These are phyloP conservation scores for Erebia aethiops DNA, from an alignment of 2,888 invertebrate genomes.

Conservation along the genomic window DNA sequence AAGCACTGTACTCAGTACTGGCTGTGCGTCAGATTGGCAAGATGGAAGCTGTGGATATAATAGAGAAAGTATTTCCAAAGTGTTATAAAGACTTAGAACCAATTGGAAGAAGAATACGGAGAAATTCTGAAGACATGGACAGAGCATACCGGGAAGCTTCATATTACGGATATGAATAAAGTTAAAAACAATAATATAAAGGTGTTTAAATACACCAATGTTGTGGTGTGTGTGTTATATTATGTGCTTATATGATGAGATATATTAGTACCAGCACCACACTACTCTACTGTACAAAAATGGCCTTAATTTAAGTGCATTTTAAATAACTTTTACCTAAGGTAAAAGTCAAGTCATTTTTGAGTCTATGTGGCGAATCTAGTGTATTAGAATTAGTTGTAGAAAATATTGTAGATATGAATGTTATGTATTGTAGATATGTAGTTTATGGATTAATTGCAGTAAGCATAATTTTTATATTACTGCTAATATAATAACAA, in stretches of 20 bases:
- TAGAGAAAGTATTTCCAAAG: slow-evolving; percentile 94
- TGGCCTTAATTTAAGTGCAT: no score
- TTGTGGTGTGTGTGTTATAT: no score
- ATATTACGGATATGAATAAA: slow-evolving; percentile 89
- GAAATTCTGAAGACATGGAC: slow-evolving; percentile 89
- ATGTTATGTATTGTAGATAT: slow-evolving; percentile 10
- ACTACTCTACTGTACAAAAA: no score
- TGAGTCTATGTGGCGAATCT: background rate
- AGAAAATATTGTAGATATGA: slow-evolving; percentile 7
- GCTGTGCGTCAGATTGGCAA: slow-evolving; percentile 89
- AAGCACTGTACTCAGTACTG: slow-evolving; percentile 92
- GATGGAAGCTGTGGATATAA: slow-evolving; percentile 88
- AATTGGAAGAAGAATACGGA: slow-evolving; percentile 89
- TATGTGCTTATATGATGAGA: no score
- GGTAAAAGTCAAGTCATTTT: background rate
- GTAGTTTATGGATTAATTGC: slow-evolving; percentile 30
- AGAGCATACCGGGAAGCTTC: slow-evolving; percentile 89
- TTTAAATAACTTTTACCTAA: background rate
- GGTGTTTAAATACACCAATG: background rate
- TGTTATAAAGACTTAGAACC: slow-evolving; percentile 97
- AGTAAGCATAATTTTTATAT: slow-evolving; percentile 6
- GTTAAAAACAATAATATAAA: background rate
- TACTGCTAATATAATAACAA: slow-evolving; percentile 44
- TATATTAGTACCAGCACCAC: no score
- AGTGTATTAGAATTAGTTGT: background rate